Conservation (phyloP, 2,888 invertebrate species). For the Petrolisthes cinctipes region DNA sequence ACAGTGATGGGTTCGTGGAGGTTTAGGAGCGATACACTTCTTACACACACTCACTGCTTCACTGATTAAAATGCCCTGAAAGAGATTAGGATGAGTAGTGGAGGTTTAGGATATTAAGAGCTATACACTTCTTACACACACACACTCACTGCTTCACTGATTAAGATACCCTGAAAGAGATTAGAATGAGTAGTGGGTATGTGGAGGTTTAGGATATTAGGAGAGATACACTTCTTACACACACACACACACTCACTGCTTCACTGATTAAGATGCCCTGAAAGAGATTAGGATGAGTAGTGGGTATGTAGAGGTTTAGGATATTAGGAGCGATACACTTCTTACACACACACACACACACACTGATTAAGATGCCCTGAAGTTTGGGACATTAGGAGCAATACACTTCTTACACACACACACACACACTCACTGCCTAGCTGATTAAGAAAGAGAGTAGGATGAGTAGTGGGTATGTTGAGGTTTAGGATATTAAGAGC, state of each 20-base stretch:
- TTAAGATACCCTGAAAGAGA: slow-evolving; percentile 62
- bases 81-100: slow-evolving; percentile 65
- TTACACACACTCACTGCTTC: slow-evolving; percentile 94
- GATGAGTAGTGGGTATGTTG: slow-evolving; percentile 29
- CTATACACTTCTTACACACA: too few species aligned
- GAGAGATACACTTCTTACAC: slow-evolving; percentile 87
- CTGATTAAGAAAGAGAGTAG: slow-evolving; percentile 74
- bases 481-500: too few species aligned
- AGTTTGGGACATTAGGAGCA: slow-evolving; percentile 83
- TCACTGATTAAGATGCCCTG: slow-evolving; percentile 82
- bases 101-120: too few species aligned
- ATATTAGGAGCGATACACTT: too few species aligned
- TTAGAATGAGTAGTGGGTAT: slow-evolving; percentile 85
- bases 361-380: too few species aligned
- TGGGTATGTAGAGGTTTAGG: too few species aligned
- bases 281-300: slow-evolving; percentile 67
- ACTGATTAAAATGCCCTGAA: slow-evolving; percentile 79
- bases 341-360: too few species aligned
- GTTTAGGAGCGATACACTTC: slow-evolving; percentile 89
- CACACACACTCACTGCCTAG: slow-evolving; percentile 91
- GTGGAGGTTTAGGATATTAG: slow-evolving; percentile 81
- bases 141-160: slow-evolving; percentile 72
- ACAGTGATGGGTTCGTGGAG: slow-evolving; percentile 89
- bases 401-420: slow-evolving; percentile 97
- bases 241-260: slow-evolving; percentile 86